phyloP scores from a whole-genome alignment of 2,888 invertebrate species.

The Sinopyrophorus schimmeli region DNA sequence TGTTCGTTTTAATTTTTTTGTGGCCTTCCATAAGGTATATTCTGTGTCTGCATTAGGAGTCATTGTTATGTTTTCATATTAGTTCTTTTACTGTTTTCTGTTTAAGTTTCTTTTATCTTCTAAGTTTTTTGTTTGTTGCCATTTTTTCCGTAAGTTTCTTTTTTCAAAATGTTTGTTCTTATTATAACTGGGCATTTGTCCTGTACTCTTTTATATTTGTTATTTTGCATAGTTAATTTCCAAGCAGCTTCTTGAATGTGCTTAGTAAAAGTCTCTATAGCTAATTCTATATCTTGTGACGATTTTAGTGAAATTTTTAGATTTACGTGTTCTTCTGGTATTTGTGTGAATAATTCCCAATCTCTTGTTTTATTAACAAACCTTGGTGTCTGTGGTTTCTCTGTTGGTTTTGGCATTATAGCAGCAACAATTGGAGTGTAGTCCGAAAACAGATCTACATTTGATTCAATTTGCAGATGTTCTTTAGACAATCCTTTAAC shows the following conservation, averaged over 20 bases:
- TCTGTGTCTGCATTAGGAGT: conserved; percentile 1
- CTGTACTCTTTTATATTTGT: conserved; percentile 1
- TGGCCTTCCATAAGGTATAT: conserved; percentile 3
- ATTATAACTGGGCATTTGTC: background rate
- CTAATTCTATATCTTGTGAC: conserved; percentile 3
- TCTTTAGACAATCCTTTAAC: conserved; percentile 17
- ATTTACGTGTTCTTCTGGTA: background rate
- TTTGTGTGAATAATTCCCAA: conserved; percentile 3
- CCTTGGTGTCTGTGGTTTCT: background rate
- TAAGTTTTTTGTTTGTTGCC: background rate
- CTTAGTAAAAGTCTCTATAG: background rate
- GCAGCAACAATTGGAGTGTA: conserved; percentile 17
- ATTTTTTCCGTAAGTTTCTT: background rate
- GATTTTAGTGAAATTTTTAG: conserved; percentile 5
- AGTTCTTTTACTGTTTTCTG: conserved; percentile 2
- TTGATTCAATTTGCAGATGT: conserved; percentile 16
- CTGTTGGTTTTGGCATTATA: conserved; percentile 4
- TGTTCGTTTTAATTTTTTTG: conserved; percentile 1
- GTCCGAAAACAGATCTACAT: conserved; percentile 27
- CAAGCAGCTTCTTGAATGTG: conserved; percentile 9
- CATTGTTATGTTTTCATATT: too few species aligned
- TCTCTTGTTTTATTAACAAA: conserved; percentile 6
- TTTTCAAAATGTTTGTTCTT: background rate
- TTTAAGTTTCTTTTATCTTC: conserved; percentile 2
- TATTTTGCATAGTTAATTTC: conserved; percentile 3